Conservation (phyloP, 1,140 invertebrate genomes). For the Drosophila pandora region DNA sequence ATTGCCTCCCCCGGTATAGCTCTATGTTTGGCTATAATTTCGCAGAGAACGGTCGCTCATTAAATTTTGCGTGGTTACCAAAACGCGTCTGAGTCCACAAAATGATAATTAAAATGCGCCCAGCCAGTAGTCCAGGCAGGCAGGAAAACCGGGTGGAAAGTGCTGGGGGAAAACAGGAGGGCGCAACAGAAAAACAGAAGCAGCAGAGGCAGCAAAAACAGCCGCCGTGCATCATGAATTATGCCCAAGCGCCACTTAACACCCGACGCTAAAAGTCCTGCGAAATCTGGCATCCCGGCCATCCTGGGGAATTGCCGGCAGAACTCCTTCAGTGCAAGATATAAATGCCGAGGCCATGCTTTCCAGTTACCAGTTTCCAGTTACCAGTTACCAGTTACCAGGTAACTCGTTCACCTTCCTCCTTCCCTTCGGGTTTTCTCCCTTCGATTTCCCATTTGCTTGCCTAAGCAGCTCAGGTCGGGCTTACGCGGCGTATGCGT, state of each 20-base stretch:
- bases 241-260: slow-evolving; percentile 51
- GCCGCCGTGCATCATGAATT: slow-evolving; percentile 44
- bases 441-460: slow-evolving; percentile 24
- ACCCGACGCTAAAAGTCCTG: slow-evolving; percentile 16
- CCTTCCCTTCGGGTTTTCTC: background rate
- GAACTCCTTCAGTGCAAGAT: slow-evolving; percentile 40
- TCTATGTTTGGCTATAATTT: slow-evolving; percentile 64
- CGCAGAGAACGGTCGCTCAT: slow-evolving; percentile 46
- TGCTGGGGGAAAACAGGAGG: background rate
- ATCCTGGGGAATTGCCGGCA: background rate
- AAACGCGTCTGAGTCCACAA: slow-evolving; percentile 54
- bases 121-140: slow-evolving; percentile 10
- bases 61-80: slow-evolving; percentile 71
- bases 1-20: background rate
- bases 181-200: background rate
- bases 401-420: slow-evolving; percentile 6
- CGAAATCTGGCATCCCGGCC: slow-evolving; percentile 1
- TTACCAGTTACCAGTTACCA: slow-evolving; percentile 6
- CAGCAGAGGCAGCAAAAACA: slow-evolving; percentile 3
- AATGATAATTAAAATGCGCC: slow-evolving; percentile 74
- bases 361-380: background rate
- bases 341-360: slow-evolving; percentile 52
- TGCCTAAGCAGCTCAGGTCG: slow-evolving; percentile 48
- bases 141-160: slow-evolving; percentile 1
- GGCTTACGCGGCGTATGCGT: slow-evolving; percentile 49